Evolutionary conservation across 2,888 invertebrate species (phyloP), one percentile per base, ranked within the genome.

Genomic region (Scaptomyza polygonia): DNA sequence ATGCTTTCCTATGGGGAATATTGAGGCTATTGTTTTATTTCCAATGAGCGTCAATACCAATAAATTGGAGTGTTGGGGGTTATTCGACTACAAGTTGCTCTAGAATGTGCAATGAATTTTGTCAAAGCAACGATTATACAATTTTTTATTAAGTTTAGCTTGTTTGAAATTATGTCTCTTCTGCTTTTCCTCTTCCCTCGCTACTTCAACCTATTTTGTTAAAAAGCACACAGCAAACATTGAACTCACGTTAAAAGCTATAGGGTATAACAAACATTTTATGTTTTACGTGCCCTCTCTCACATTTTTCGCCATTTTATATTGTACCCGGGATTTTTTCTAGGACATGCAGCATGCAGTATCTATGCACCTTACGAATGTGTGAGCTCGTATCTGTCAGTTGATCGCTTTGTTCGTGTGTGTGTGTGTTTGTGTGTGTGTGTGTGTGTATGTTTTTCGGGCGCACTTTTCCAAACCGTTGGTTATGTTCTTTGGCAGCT

Each of bases 401-500:
- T 45, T 40, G 21, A 36, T 18, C 61, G 43, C 25, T 45, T 18
- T 57, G 55, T 66, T 49, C 65, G 9, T 65, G 93, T 0, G 93
- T 93, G 58, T 88, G 88, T 53, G 94, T 95, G 0, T 95, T 95
- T 67, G 21, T 21, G n/a, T n/a, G n/a, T 0, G n/a, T 65, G 93
- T 0, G 93, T 93, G 59, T 88, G 88, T 53, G 94, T 95, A n/a
- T n/a, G n/a, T 0, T 95, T 95, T 67, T 25, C 92, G 93, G n/a
- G 94, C 95, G 18, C 96, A 96, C 89, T 94, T 96, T 87, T 95
- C 95, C 90, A 95, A 95, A 82, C 95, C 96, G 0, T 95, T 95
- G 88, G 94, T 96, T 94, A 95, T 96, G 95, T 96, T 96, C 89
- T 93, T 96, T 90, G 97, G 97, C 0, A 97, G 97, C 21, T 93